Percentiles rank a stretch among this genome's conserved stretches.
Conservation (phyloP, 2,113 vertebrate genomes). For the Python bivittatus region DNA sequence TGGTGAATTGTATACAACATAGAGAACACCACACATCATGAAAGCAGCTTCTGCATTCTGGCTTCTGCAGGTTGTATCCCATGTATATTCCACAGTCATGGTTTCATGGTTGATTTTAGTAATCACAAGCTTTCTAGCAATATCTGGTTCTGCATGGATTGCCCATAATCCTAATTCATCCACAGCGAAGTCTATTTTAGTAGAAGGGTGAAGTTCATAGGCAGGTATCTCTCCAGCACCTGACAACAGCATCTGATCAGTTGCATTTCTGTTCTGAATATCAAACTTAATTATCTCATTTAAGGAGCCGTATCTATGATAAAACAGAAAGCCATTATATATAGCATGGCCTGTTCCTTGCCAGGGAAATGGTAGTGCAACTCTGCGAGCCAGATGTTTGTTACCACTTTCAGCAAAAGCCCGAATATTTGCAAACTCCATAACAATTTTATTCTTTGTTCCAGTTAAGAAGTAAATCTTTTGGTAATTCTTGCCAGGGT, state of each 20-base stretch:
- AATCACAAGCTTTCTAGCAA: conserved; percentile 82
- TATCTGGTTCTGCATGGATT: conserved; percentile 84
- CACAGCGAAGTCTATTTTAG: conserved; percentile 86
- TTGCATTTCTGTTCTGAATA: conserved; percentile 75
- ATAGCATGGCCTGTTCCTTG: conserved; percentile 87
- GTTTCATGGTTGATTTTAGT: conserved; percentile 82
- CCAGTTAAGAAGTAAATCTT: conserved; percentile 90
- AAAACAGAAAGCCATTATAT: conserved; percentile 86
- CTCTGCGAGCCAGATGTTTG: conserved; percentile 61
- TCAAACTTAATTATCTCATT: conserved; percentile 91
- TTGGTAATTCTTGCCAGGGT: conserved; percentile 75
- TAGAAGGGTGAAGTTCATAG: conserved; percentile 84
- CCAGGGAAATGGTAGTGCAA: conserved; percentile 82
- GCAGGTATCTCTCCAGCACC: conserved; percentile 81
- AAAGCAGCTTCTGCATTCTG: conserved; percentile 88
- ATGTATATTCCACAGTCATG: conserved; percentile 81
- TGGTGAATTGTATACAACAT: conserved; percentile 86
- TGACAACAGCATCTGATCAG: conserved; percentile 80
- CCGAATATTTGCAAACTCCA: conserved; percentile 82
- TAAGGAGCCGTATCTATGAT: conserved; percentile 82
- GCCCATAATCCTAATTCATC: conserved; percentile 95
- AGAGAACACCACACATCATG: conserved; percentile 86
- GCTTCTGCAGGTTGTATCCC: conserved; percentile 88
- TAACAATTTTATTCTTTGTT: conserved; percentile 76
- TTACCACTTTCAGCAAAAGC: conserved; percentile 76